These are phyloP conservation scores for Sphinx pinastri DNA, from an alignment of 2,888 invertebrate genomes.

Conservation along the genomic window DNA sequence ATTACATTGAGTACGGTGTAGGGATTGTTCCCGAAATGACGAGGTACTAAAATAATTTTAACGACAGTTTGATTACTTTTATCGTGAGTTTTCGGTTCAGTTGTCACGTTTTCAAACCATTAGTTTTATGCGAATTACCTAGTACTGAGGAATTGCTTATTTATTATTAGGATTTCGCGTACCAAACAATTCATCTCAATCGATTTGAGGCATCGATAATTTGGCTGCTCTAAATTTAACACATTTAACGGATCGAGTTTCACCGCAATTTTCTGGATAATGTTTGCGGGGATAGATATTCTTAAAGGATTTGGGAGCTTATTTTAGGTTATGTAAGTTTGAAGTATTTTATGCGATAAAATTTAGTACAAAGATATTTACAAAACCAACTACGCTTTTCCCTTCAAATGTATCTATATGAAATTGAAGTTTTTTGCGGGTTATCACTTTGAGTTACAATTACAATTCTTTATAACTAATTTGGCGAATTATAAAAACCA, in stretches of 20 bases:
- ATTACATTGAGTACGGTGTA: conserved; percentile 32
- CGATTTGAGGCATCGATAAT: conserved; percentile 45
- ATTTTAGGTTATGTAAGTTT: background rate
- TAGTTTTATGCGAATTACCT: conserved; percentile 79
- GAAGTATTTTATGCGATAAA: no score
- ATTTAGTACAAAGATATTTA: no score
- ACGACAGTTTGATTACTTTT: conserved; percentile 83
- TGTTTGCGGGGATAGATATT: background rate
- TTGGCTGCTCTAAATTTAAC: conserved; percentile 9
- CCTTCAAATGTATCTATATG: no score
- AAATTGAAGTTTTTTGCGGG: no score
- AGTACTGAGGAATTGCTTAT: conserved; percentile 74
- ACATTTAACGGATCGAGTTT: background rate
- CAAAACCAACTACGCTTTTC: no score
- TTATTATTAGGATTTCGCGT: conserved; percentile 67
- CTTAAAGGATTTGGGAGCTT: background rate
- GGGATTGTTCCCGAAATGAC: conserved; percentile 59
- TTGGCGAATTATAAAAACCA: no score
- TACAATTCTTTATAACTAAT: no score
- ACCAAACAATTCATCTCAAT: conserved; percentile 52
- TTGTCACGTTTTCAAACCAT: conserved; percentile 80
- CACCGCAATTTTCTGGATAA: background rate
- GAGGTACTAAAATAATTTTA: conserved; percentile 77
- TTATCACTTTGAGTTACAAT: no score
- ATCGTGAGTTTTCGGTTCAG: conserved; percentile 80